Evolutionary conservation across 1,140 invertebrate genomes (phyloP), one percentile per base, ranked within the genome.

Genomic region (Armadillidium nasatum): DNA sequence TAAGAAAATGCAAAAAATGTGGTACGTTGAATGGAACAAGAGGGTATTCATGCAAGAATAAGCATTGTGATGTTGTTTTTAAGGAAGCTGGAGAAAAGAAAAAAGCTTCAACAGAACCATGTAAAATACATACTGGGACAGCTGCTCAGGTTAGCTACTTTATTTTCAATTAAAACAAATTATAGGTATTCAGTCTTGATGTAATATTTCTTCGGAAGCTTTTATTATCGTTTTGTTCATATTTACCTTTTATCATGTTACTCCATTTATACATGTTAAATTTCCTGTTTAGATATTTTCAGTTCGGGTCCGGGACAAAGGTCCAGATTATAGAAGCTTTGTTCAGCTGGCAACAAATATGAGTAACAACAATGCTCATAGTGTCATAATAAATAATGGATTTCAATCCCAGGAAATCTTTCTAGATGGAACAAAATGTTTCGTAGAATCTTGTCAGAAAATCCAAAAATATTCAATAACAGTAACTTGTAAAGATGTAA

Each of bases 1-100:
- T 93, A 0, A 86, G 89, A 79, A 92, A 90, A 82, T 94, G 92
- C 84, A 89, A 89, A 4, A 92, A 93, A 83, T 94, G 92, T 87
- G 90, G 91, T 0, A 91, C 89, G 4, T 90, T 89, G 73, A 94
- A 93, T 85, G 92, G 92, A 1, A 92, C 91, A 4, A 84, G 91
- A 81, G 90, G 91, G 43, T 84, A 89, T 13, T 88, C 88, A 76
- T 94, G 92, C 83, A 93, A 93, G 83, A 93, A 93, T 82, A 91
- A 91, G 84, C 84, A 87, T 10, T 93, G 91, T 84, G 88, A 89
- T 84, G 88, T 88, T 23, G 78, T 80, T 44, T 80, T 80, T 73
- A 91, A 90, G 83, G 88, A 89, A 78, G 85, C 86, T 19, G 87
- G 87, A n/a, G 88, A 90, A 77, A 88, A 88, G 80, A 87, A 87